Evolutionary conservation across 2,113 vertebrate genomes (phyloP), one percentile per base, ranked within the genome.

Genomic region (Channa argus): DNA sequence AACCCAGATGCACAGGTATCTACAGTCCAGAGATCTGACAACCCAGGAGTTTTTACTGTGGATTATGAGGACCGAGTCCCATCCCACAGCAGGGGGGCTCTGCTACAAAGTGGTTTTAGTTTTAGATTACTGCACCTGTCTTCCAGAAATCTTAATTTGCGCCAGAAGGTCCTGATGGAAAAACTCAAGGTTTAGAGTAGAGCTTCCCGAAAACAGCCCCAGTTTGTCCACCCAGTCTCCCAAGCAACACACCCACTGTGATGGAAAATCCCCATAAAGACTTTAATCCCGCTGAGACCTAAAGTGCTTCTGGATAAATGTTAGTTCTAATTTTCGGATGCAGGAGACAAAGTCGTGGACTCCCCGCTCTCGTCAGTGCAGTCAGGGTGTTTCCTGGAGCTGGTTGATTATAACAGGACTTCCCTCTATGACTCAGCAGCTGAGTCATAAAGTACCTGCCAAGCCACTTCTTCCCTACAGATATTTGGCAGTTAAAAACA

Each of bases 401-500:
- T 0, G 4, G 55, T 13, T 38, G 50, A 67, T 63, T 5, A 54
- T 60, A 43, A 55, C 5, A 36, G 70, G 77, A 85, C 52, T 77
- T 79, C 59, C 71, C 80, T 75, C 43, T n/a, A 63, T 76, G 80
- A 81, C 63, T 79, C 74, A 70, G 66, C 83, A 37, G 75, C 63
- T 83, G 66, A 85, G 64, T 80, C 82, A 58, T 10, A 15, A 34
- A 51, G 38, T 8, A 50, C 64, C 68, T 66, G 54, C 52, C 46
- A 67, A 65, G n/a, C 46, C 0, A 15, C 56, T 36, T 71, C 53
- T 4, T 36, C 43, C 15, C 6, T 37, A 34, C n/a, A 10, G 37
- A 5, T n/a, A 12, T 12, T 60, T 24, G 34, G 9, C n/a, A 50
- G 59, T 34, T n/a, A 37, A 61, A 60, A 8, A 7, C 49, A 58